These are phyloP conservation scores for Elgonia sp. DNA, from an alignment of 2,888 invertebrate genomes.

Conservation along the genomic window DNA sequence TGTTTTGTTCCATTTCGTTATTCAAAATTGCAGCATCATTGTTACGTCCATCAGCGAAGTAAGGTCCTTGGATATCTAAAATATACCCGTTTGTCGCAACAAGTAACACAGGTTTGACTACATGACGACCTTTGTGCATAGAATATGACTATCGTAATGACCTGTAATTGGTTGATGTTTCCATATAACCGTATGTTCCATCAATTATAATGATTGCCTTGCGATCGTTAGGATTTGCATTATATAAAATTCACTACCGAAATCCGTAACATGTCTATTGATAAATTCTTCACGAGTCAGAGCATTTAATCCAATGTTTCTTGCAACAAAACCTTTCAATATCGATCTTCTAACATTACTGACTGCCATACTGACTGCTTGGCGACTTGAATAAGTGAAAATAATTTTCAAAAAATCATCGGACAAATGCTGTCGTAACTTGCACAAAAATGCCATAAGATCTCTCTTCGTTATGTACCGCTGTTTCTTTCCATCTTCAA, in stretches of 20 bases:
- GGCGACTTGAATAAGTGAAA: background rate
- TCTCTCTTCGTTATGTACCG: background rate
- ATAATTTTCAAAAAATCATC: background rate
- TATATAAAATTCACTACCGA: background rate
- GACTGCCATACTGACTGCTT: constrained; percentile 14
- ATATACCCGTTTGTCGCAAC: too few relatives aligned
- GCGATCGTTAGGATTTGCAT: background rate
- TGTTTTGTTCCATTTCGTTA: background rate
- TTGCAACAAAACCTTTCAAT: background rate
- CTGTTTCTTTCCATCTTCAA: background rate
- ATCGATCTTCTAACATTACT: constrained; percentile 1
- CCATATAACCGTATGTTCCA: too few relatives aligned
- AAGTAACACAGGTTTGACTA: too few relatives aligned
- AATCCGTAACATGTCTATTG: background rate
- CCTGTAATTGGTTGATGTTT: too few relatives aligned
- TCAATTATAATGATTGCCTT: background rate
- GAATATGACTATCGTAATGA: too few relatives aligned
- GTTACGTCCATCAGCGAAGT: too few relatives aligned
- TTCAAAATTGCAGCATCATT: background rate
- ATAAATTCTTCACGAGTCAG: background rate
- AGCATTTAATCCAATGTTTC: background rate
- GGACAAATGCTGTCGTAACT: background rate
- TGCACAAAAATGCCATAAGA: constrained; percentile 2
- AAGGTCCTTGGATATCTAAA: too few relatives aligned
- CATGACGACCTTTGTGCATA: too few relatives aligned